Base-by-base conservation (phyloP, 2,888 invertebrate species). In the Leptinotarsa peninsularis region DNA sequence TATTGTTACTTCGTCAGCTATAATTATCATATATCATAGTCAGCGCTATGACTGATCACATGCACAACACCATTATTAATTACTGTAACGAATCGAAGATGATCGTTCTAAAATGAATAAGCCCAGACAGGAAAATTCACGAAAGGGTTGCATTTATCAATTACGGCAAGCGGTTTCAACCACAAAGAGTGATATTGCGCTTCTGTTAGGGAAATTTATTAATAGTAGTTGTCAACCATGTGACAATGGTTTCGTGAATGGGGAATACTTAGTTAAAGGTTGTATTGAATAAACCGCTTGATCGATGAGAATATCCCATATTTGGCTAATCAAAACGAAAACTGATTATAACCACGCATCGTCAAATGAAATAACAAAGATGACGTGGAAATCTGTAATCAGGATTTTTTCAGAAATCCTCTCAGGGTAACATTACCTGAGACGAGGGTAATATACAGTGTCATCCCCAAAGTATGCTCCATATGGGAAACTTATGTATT, bases 131-230 rank as follows among this genome's bases (percentile, higher is more conserved):
- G 27, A 33, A 5, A n/a, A 63, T 33, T 43, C 43, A 63, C 43
- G 27, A 63, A 63, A 63, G 63, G 33, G 2, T 33, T 33, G 63
- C 63, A 17, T 63, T 43, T 33, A 63, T 63, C 63, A 43, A 63
- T 63, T 63, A 33, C 33, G 43, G 63, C 63, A 33, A 63, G 43
- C 63, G 33, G 33, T 63, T 33, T 33, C 63, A 63, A 27, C 63
- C 63, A 63, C 63, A 63, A 63, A 63, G 63, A 63, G 71, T 71
- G 71, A 71, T 70, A 74, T 74, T 63, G 71, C 74, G 71, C 67
- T 67, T 56, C 67, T 71, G 74, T 74, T 66, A 14, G 58, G 66
- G 71, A 71, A 71, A 74, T 74, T 74, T 60, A 74, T 74, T 74
- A 67, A 74, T 74, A 67, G 71, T 67, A 33, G 71, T 66, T 74